Conservation (phyloP, 2,888 invertebrate species). For the Anaspis maculata region DNA sequence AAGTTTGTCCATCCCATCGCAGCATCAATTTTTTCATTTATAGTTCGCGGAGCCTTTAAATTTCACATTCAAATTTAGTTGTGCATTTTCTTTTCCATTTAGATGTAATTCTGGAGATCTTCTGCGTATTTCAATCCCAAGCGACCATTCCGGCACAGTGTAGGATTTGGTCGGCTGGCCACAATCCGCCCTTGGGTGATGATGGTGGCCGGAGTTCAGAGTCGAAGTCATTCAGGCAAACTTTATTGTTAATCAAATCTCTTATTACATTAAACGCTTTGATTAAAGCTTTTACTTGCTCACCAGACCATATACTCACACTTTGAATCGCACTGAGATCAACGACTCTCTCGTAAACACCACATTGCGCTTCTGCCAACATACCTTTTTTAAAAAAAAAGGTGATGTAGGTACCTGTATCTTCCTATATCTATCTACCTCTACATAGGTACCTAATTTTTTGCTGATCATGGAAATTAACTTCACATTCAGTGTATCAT, state of each 20-base stretch:
- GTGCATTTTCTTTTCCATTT: neutral
- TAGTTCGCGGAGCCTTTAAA: too few species aligned
- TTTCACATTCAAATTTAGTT: neutral
- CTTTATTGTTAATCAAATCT: conserved; percentile 37
- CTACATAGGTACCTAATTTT: too few species aligned
- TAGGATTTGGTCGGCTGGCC: too few species aligned
- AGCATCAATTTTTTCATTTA: too few species aligned
- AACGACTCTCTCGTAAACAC: conserved; percentile 13
- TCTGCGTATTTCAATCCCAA: neutral
- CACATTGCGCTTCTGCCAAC: too few species aligned
- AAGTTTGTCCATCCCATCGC: neutral
- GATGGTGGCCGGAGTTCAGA: conserved; percentile 21
- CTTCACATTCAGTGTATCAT: too few species aligned
- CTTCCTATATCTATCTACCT: too few species aligned
- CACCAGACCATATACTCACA: conserved; percentile 34
- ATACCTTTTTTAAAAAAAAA: too few species aligned
- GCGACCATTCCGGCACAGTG: too few species aligned
- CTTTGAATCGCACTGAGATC: conserved; percentile 17
- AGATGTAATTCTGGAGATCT: neutral
- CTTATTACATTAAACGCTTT: conserved; percentile 39
- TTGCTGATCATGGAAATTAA: too few species aligned
- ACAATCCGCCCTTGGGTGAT: too few species aligned
- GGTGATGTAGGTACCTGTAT: too few species aligned
- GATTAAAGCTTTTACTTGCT: conserved; percentile 36
- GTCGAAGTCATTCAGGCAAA: conserved; percentile 29